These are phyloP conservation scores for Drosophila tsacasi DNA, from an alignment of 1,140 invertebrate species.

Conservation along the genomic window DNA sequence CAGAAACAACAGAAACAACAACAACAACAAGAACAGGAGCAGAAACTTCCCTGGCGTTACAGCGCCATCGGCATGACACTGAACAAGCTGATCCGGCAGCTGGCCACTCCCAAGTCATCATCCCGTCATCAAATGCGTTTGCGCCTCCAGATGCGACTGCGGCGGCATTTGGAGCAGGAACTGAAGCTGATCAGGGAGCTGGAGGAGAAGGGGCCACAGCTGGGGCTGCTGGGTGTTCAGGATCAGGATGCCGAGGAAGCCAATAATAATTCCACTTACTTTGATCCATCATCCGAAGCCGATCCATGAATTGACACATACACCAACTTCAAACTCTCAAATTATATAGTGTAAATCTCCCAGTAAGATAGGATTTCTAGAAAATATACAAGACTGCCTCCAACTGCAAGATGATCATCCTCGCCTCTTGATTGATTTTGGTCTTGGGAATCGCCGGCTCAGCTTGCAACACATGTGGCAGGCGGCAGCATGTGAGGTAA, in stretches of 20 bases:
- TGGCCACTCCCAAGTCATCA: background rate
- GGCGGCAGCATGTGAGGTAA: slow-evolving; percentile 2
- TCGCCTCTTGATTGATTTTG: slow-evolving; percentile 7
- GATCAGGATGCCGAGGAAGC: background rate
- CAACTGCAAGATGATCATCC: background rate
- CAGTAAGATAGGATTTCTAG: background rate
- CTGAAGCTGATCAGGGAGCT: background rate
- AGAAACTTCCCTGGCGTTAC: background rate
- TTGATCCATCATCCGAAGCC: slow-evolving; percentile 16
- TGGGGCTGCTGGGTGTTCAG: background rate
- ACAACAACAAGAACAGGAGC: background rate
- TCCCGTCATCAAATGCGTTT: background rate
- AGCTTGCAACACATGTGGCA: slow-evolving; percentile 8
- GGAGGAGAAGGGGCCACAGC: background rate
- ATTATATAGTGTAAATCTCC: background rate
- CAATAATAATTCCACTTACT: slow-evolving; percentile 3
- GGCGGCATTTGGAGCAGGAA: background rate
- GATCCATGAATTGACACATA: background rate
- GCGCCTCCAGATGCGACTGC: slow-evolving; percentile 11
- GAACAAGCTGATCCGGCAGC: background rate
- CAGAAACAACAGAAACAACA: background rate
- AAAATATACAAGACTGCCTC: background rate
- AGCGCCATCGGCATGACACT: background rate
- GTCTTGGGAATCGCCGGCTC: background rate
- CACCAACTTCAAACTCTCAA: background rate